These are phyloP conservation scores for Tachina fera DNA, from an alignment of 2,888 invertebrate species.

Conservation along the genomic window DNA sequence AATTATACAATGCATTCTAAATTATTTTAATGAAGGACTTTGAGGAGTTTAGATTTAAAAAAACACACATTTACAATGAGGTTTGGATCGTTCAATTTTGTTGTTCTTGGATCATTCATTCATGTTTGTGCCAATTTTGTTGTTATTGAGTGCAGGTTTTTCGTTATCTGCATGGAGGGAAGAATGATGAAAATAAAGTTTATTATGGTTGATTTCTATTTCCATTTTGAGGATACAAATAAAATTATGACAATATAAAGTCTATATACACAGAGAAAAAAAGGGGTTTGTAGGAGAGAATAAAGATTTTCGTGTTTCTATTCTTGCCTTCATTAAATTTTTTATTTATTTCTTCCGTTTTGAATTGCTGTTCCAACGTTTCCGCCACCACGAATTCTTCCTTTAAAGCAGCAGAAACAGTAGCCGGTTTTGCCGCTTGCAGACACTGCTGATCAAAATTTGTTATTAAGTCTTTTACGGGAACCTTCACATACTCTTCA, in stretches of 20 bases:
- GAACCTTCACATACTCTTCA: constrained; percentile 81
- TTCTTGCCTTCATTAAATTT: constrained; percentile 53
- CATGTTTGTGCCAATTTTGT: no score
- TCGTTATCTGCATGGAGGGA: background rate
- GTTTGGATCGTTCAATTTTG: no score
- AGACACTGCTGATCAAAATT: constrained; percentile 85
- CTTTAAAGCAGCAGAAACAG: background rate
- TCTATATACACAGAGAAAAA: background rate
- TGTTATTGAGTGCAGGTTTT: no score
- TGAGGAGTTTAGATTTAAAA: background rate
- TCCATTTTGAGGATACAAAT: background rate
- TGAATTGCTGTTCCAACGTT: background rate
- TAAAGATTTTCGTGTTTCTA: constrained; percentile 10
- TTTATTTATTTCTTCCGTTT: background rate
- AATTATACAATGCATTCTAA: no score
- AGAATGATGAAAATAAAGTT: background rate
- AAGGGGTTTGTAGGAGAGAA: background rate
- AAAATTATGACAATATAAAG: background rate
- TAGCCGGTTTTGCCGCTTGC: constrained; percentile 21
- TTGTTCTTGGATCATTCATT: no score
- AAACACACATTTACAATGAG: background rate
- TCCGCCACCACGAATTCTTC: background rate
- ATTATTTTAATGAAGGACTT: background rate
- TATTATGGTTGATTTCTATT: background rate
- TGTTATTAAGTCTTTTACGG: constrained; percentile 84